A percentile compares a stretch with the other conserved stretches of the same genome.
phyloP scores from a whole-genome alignment of 2,888 invertebrate genomes.

The Nysson spinosus region DNA sequence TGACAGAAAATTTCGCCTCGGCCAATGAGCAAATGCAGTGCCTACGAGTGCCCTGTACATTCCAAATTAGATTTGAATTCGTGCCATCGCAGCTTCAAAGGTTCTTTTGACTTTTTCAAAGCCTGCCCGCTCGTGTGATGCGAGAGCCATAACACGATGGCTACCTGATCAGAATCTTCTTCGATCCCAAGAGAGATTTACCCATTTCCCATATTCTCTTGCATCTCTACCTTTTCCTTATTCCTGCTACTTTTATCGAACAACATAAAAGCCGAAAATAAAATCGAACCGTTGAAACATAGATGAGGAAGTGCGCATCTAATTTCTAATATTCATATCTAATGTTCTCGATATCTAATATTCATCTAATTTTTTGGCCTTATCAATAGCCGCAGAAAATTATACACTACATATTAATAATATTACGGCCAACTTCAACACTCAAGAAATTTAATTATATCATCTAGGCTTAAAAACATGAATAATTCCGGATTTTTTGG shows the following conservation, averaged over 20 bases:
- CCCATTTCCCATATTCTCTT: constrained; percentile 34
- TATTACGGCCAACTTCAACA: too few species aligned
- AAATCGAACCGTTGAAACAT: constrained; percentile 16
- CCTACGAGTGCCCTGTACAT: constrained; percentile 1
- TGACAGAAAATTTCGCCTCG: constrained; percentile 10
- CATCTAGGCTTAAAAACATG: too few species aligned
- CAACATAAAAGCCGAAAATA: constrained; percentile 16
- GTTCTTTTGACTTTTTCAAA: constrained; percentile 46
- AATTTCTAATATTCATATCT: too few species aligned
- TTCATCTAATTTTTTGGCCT: too few species aligned
- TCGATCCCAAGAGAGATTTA: constrained; percentile 45
- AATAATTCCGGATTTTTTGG: too few species aligned
- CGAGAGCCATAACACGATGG: constrained; percentile 37
- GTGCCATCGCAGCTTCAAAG: constrained; percentile 42
- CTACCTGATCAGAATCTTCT: constrained; percentile 59
- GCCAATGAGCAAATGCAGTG: constrained; percentile 14
- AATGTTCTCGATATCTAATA: too few species aligned
- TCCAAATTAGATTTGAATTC: constrained; percentile 52
- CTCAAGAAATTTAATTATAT: too few species aligned
- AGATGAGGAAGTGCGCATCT: constrained; percentile 6
- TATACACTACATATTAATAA: too few species aligned
- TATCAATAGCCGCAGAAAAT: too few species aligned
- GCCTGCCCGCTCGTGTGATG: constrained; percentile 12
- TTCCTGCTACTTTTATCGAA: constrained; percentile 14
- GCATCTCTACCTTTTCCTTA: constrained; percentile 13